Base-by-base conservation (phyloP, 2,888 invertebrate species). In the Notodonta dromedarius region DNA sequence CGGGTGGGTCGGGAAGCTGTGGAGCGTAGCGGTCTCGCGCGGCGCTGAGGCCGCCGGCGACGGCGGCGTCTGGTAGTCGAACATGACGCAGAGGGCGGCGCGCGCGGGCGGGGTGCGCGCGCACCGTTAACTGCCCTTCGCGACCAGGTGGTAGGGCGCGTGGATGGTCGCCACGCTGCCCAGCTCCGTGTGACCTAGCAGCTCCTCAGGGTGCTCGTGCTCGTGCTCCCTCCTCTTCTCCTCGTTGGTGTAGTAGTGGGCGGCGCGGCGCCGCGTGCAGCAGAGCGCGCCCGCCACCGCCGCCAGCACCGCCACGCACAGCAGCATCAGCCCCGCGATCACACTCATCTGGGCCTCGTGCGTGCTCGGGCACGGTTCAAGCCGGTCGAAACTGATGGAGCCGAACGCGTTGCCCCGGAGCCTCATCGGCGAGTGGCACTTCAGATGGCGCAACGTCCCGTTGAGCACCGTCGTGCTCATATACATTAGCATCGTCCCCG, bases 211-310 rank as follows among this genome's bases (percentile, higher is more conserved):
- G 57, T 90, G 90, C 0, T 92, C 91, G 58, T 85, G 88, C 57
- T 85, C 87, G 56, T 84, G 90, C 69, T 90, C 89, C 8, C 87
- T 82, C 2, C 90, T 82, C 69, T 96, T 95, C 82, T 96, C 97
- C 85, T 97, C 97, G 80, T 97, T 95, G 11, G 97, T 97, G 84
- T 97, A 97, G 87, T 97, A 97, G 56, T 95, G 95, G 5, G 96
- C 96, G 5, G 96, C 95, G 69, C 96, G 94, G 62, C 95, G 95
- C 53, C 96, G 94, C 73, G 96, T 95, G 76, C 96, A 96, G 74
- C 95, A 94, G 58, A 96, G 89, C 3, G 95, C 95, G 0, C 94
- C 94, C 1, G 95, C 92, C 48, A 94, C 93, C 0, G 95, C 95
- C 4, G 95, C 88, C 40, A 93, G 63, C 46, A 92, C 82, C 0